Base-by-base conservation (phyloP, 2,888 invertebrate species). In the Helleia helle region DNA sequence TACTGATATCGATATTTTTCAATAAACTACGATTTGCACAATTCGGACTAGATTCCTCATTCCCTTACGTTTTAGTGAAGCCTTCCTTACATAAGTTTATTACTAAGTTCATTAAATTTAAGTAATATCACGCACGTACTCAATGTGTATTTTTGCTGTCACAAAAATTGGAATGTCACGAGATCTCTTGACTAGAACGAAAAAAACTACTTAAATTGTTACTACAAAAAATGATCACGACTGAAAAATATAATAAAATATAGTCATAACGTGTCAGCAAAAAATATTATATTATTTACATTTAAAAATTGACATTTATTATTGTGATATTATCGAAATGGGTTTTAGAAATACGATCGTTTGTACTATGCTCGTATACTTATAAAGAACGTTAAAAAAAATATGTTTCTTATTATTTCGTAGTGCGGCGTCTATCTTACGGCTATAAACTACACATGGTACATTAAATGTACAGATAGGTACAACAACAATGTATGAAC, bases 41-140 rank as follows among this genome's bases (percentile, higher is more conserved):
- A 65, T 56, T 64, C 65, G 61, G 71, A 75, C 75, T 74, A 77
- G 73, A 71, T 52, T 59, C 51, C 47, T 52, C 49, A 48, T 47
- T 48, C 41, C 38, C 51, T 52, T 59, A 62, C 55, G 55, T 29
- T 54, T 57, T 60, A 55, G 44, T 51, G 58, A 75, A 74, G 67
- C 65, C 40, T 46, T 46, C 51, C 55, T 66, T 72, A 68, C 62
- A 62, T 57, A 62, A 62, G 9, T 59, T 58, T 58, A 30, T n/a
- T 36, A 30, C 36, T 43, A 39, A 34, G 44, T 51, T 51, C 50
- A 55, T 47, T 47, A 65, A 62, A 46, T 60, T 71, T 71, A 75
- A 49, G 68, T 77, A 77, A 79, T 79, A 80, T 80, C 77, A 79
- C 76, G 69, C 65, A 62, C 62, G 54, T 65, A 61, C 56, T 63